Evolutionary conservation across 2,797 vertebrate species (phyloP).

Genomic region (Argentina silus): DNA sequence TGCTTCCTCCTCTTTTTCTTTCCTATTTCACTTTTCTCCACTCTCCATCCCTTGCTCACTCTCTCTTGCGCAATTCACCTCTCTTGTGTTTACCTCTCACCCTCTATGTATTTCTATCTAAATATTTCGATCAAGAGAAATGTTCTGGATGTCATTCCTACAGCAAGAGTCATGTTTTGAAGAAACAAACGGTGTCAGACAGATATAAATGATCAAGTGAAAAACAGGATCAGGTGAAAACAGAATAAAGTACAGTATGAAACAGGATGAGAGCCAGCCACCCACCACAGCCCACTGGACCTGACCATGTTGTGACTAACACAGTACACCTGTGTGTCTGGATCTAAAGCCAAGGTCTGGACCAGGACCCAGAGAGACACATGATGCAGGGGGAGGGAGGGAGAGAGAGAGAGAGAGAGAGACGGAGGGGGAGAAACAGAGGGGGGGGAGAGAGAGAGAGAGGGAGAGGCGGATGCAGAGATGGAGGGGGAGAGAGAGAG

Average conservation of each 20-base stretch:
- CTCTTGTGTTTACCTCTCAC: background rate
- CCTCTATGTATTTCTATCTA: conserved; percentile 2
- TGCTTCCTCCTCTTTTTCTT: conserved; percentile 4
- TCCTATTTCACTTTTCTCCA: background rate
- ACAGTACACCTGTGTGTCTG: conserved; percentile 43
- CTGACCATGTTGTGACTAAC: conserved; percentile 24
- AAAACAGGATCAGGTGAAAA: conserved; percentile 28
- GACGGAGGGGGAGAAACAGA: background rate
- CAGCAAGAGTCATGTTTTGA: conserved; percentile 23
- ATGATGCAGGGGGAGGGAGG: background rate
- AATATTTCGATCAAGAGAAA: conserved; percentile 31
- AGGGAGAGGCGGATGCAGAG: background rate
- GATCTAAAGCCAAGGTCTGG: background rate
- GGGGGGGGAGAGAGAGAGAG: background rate
- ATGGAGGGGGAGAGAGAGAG: background rate
- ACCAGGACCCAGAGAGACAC: background rate
- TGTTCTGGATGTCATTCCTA: conserved; percentile 27
- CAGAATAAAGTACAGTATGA: conserved; percentile 9
- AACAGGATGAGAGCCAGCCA: conserved; percentile 50
- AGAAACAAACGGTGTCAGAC: conserved; percentile 15
- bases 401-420: background rate
- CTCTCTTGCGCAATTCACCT: background rate
- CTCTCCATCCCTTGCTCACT: conserved; percentile 4
- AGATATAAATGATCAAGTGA: conserved; percentile 41
- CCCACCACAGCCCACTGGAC: background rate